A percentile compares a stretch with the other conserved stretches of the same genome.
phyloP scores from a whole-genome alignment of 2,113 vertebrate genomes.

The Physeter macrocephalus region DNA sequence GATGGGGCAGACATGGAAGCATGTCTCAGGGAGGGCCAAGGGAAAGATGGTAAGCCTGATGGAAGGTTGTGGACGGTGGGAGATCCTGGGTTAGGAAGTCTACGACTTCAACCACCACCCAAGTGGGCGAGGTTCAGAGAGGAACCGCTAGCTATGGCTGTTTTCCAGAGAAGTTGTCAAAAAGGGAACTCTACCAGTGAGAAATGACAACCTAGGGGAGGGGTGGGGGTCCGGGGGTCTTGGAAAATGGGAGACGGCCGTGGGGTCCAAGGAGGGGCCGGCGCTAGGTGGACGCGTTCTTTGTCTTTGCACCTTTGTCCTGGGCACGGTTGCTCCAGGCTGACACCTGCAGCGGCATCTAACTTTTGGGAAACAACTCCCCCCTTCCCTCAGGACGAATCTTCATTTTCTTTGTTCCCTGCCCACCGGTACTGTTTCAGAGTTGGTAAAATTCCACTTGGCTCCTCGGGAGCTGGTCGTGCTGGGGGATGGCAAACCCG shows the following conservation, averaged over 20 bases:
- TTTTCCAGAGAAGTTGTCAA: neutral
- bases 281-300: neutral
- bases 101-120: neutral
- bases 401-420: neutral
- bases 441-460: constrained; percentile 61
- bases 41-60: neutral
- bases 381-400: neutral
- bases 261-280: neutral
- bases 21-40: neutral
- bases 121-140: neutral
- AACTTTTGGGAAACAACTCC: neutral
- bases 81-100: neutral
- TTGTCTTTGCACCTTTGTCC: neutral
- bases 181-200: neutral
- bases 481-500: constrained; percentile 33
- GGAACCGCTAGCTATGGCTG: neutral
- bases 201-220: neutral
- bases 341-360: neutral
- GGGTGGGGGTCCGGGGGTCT: rapidly evolving
- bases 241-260: neutral
- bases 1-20: neutral
- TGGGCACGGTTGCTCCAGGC: neutral
- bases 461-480: constrained; percentile 33
- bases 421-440: neutral
- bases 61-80: neutral